Base-by-base conservation (phyloP, 1,140 invertebrate species). In the Chelonus insularis region DNA sequence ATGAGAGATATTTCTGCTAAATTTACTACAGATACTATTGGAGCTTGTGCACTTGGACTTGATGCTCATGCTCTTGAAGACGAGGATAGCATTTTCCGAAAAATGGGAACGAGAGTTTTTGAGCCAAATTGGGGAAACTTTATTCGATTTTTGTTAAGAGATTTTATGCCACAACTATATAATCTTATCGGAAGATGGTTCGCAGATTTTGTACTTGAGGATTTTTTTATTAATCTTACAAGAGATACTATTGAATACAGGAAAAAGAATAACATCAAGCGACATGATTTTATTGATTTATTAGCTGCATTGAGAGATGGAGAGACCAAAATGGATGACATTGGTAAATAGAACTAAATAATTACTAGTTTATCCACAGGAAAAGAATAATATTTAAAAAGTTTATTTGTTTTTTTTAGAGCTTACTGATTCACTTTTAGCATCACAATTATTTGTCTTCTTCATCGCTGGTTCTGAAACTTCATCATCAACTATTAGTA, bases 381-480 rank as follows among this genome's bases (percentile, higher is more conserved):
- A n/a, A n/a, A n/a, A n/a, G n/a, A n/a, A n/a, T n/a, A n/a, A n/a
- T n/a, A n/a, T n/a, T n/a, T n/a, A n/a, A n/a, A n/a, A n/a, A n/a
- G n/a, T n/a, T n/a, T n/a, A n/a, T n/a, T n/a, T n/a, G n/a, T n/a
- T n/a, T n/a, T n/a, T 37, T 12, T 37, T 11, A 12, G 36, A 66
- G 39, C 11, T 66, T n/a, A 66, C 55, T 8, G 57, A 64, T 18
- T 23, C 34, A 2, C 20, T 60, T 2, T 79, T 82, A 18, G 79
- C 86, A 0, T 85, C 85, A 0, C 85, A 88, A 72, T 77, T 81
- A 2, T 84, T 87, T 32, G 78, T 87, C 11, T 88, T 89, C 66
- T 85, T 88, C 63, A 67, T 88, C 9, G 88, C 87, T 36, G 89
- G 88, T 20, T 90, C 86, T 70, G 89, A 91, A 65, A 90, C 90